Evolutionary conservation across 2,113 vertebrate genomes (phyloP).

Genomic region (Hystrix brachyura): DNA sequence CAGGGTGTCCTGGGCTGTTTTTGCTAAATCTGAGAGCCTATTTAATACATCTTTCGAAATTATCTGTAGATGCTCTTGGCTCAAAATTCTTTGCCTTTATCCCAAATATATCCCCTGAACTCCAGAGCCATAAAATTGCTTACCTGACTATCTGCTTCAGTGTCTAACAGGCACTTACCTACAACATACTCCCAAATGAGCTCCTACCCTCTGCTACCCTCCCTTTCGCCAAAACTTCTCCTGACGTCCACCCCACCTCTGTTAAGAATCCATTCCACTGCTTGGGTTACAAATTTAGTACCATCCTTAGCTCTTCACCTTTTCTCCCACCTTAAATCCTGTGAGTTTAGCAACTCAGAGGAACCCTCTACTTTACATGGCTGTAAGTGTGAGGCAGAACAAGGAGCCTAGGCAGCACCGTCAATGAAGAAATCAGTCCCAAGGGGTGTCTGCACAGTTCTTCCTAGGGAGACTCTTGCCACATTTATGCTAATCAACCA

Average conservation of each 20-base stretch:
- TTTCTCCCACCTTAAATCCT: not conserved
- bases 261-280: not conserved
- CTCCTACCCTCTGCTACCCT: not conserved
- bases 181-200: not conserved
- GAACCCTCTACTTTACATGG: not conserved
- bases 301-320: not conserved
- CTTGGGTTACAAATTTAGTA: not conserved
- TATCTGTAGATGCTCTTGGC: not conserved
- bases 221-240: not conserved
- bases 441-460: not conserved
- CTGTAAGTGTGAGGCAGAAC: not conserved
- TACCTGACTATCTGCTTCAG: not conserved
- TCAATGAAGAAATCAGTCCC: slow-evolving; percentile 13
- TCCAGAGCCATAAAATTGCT: not conserved
- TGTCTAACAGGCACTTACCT: not conserved
- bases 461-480: slow-evolving; percentile 34
- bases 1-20: not conserved
- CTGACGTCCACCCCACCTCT: not conserved
- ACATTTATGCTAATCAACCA: slow-evolving; percentile 41
- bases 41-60: slow-evolving; percentile 41
- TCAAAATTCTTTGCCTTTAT: slow-evolving; percentile 12
- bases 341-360: not conserved
- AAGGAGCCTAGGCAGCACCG: not conserved
- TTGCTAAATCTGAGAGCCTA: not conserved
- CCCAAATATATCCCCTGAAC: slow-evolving; percentile 8